A percentile compares a stretch with the other conserved stretches of the same genome.
Evolutionary conservation across 2,113 vertebrate genomes (phyloP).

Genomic region (Genyomyrus donnyi): DNA sequence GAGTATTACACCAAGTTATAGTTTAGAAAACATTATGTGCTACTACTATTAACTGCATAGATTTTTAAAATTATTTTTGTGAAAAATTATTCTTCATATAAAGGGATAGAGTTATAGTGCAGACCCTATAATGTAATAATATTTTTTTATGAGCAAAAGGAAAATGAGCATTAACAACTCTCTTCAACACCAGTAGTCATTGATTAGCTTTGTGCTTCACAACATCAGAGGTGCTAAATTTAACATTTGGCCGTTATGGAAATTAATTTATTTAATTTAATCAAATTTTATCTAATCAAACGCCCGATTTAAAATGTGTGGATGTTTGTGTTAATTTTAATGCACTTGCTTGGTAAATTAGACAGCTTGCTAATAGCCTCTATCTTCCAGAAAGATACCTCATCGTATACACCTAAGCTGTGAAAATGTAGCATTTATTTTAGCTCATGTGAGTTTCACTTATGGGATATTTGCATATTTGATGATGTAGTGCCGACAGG

Average conservation of each 20-base stretch:
- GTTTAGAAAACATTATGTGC: background rate
- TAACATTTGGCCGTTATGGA: background rate
- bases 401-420: background rate
- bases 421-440: background rate
- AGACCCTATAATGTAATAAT: slow-evolving; percentile 40
- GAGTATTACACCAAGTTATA: background rate
- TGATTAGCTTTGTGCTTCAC: background rate
- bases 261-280: background rate
- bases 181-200: slow-evolving; percentile 6
- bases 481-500: background rate
- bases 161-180: slow-evolving; percentile 42
- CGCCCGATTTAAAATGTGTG: background rate
- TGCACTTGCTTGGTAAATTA: background rate
- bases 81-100: slow-evolving; percentile 51
- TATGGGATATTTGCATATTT: background rate
- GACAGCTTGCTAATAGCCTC: slow-evolving; percentile 1
- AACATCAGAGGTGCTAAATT: background rate
- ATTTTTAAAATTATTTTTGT: background rate
- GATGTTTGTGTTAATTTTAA: background rate
- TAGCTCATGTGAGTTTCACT: background rate
- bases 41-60: background rate
- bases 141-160: slow-evolving; percentile 34
- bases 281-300: background rate
- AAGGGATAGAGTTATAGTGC: slow-evolving; percentile 30
- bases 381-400: background rate